Evolutionary conservation across 2,113 vertebrate species (phyloP).

Genomic region (Murina feae): DNA sequence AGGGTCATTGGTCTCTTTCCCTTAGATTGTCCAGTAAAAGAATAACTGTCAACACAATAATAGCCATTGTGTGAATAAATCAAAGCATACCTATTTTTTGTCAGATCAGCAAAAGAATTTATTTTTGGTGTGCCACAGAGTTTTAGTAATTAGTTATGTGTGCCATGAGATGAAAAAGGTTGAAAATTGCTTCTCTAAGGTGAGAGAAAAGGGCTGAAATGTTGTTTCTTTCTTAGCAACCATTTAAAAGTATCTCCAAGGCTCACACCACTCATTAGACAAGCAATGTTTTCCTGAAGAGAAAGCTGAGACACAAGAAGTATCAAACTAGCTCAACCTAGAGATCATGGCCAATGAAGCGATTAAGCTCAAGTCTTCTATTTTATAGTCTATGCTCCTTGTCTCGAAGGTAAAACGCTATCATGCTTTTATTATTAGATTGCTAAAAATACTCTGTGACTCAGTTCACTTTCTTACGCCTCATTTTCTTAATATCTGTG

Average conservation of each 20-base stretch:
- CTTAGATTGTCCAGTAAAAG: neutral
- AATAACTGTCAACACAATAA: neutral
- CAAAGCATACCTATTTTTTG: neutral
- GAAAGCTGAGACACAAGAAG: neutral
- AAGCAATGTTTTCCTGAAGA: neutral
- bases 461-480: neutral
- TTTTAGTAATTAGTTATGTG: neutral
- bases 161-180: neutral
- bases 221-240: neutral
- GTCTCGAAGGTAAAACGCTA: neutral
- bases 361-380: neutral
- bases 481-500: neutral
- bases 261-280: neutral
- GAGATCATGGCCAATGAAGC: neutral
- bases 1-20: neutral
- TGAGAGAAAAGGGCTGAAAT: neutral
- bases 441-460: neutral
- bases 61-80: neutral
- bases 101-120: neutral
- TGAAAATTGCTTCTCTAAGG: neutral
- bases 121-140: neutral
- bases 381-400: neutral
- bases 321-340: neutral
- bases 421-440: neutral
- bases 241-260: neutral